Conservation (phyloP, 2,888 invertebrate species). For the Drosophila diplacantha region DNA sequence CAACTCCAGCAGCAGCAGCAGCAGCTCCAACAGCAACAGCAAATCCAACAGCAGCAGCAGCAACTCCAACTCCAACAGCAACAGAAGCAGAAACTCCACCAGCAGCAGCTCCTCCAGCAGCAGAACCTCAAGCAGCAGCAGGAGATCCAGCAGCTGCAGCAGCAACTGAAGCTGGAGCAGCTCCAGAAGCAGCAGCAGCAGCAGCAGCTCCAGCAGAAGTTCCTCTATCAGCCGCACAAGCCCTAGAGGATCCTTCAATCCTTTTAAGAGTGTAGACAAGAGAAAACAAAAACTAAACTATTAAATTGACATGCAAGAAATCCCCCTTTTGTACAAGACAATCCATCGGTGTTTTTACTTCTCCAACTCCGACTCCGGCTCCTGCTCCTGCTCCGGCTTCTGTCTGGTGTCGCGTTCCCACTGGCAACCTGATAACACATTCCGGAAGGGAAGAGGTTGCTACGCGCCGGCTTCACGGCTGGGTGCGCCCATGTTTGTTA, state of each 20-base stretch:
- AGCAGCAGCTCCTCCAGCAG: not conserved
- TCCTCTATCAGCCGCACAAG: slow-evolving; percentile 13
- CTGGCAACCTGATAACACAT: slow-evolving; percentile 27
- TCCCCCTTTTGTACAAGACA: slow-evolving; percentile 23
- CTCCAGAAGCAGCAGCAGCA: not conserved
- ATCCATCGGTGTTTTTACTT: slow-evolving; percentile 3
- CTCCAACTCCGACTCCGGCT: not conserved
- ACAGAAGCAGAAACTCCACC: slow-evolving; percentile 18
- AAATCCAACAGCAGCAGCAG: not conserved
- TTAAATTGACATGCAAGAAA: slow-evolving; percentile 24
- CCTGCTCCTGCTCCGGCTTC: not conserved
- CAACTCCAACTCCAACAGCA: slow-evolving; percentile 44
- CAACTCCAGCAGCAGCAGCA: slow-evolving; percentile 12
- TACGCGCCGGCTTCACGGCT: slow-evolving; percentile 33
- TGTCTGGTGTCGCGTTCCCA: slow-evolving; percentile 14
- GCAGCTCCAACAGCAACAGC: not conserved
- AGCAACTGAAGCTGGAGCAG: slow-evolving; percentile 2
- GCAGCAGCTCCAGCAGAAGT: slow-evolving; percentile 3
- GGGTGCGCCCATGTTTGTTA: slow-evolving; percentile 58
- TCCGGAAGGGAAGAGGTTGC: slow-evolving; percentile 45
- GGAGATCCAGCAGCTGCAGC: not conserved
- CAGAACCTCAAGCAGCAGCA: slow-evolving; percentile 1
- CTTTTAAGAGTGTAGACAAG: not conserved
- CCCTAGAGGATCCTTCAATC: slow-evolving; percentile 12
- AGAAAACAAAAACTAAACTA: slow-evolving; percentile 1